Evolutionary conservation across 1,140 invertebrate species (phyloP), one percentile per base, ranked within the genome.

Genomic region (Bombus sibiricus): DNA sequence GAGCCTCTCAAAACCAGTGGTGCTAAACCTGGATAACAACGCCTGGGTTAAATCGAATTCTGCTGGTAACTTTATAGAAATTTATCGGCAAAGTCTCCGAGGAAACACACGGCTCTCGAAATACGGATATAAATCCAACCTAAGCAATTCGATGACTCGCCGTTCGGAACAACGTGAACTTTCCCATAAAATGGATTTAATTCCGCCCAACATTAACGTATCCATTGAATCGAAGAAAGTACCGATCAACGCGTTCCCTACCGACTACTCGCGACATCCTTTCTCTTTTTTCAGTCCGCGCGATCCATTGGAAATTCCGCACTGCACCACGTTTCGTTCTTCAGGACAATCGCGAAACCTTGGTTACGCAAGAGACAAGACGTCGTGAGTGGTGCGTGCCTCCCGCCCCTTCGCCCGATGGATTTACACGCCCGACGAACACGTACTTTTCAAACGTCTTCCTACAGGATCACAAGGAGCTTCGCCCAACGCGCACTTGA

Each of bases 401-500:
- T 3, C 0, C 12, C 41, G 13, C 3, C 43, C 43, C 15, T 47
- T 18, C 15, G 47, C 9, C 13, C 62, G 62, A 64, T 32, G 28
- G n/a, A 64, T 32, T 18, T n/a, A 6, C 0, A 32, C 13, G 43
- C 0, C 43, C 12, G 0, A 25, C 22, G 12, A 32, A 34, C 43
- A 86, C 80, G 79, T 96, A 97, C 97, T 97, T 96, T 97, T 97
- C 9, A 97, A 93, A 85, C 96, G 95, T 83, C 97, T 96, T 75
- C 97, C 97, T 13, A 97, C 96, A 13, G 96, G 96, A 90, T 97
- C 97, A 87, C 97, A 97, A 0, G 96, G 95, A 8, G 96, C 97
- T 92, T 97, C 97, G 12, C 97, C 97, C 3, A 97, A 92, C 37
- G 97, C 97, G 90, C 97, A 97, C 90, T 97, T 97, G 53, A 97